Conservation (phyloP, 2,797 vertebrate genomes). For the Crypturellus tataupa region DNA sequence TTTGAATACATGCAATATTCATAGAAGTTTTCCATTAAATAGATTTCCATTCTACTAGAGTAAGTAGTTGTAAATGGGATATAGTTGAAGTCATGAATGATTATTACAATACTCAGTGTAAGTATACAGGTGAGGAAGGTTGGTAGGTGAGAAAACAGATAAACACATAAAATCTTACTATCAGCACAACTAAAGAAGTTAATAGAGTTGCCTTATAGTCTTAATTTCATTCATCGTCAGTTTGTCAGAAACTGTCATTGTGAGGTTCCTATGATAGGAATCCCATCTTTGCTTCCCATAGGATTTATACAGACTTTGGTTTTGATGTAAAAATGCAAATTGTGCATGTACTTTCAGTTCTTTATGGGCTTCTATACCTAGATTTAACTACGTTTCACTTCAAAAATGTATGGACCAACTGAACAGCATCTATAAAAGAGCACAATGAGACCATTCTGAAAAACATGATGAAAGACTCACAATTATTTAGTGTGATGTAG, state of each 20-base stretch:
- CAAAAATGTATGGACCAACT: accelerated
- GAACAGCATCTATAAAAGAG: neutral
- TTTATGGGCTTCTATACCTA: neutral
- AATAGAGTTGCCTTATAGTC: neutral
- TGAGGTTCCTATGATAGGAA: neutral
- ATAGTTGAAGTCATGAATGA: neutral
- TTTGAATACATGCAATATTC: slow-evolving; percentile 1
- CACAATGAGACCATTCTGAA: neutral
- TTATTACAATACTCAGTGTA: neutral
- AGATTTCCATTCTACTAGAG: neutral
- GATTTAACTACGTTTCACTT: neutral
- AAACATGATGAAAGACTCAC: neutral
- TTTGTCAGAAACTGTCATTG: neutral
- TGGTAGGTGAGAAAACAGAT: neutral
- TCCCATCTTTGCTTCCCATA: neutral
- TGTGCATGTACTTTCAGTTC: neutral
- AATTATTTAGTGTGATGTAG: neutral
- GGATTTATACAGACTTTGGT: neutral
- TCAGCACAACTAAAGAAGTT: neutral
- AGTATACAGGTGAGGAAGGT: neutral
- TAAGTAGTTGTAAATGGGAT: neutral
- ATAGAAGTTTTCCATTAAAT: neutral
- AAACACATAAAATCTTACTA: neutral
- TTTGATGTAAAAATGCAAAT: neutral
- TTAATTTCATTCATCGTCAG: neutral